phyloP scores from a whole-genome alignment of 2,888 invertebrate genomes.

The Melanostoma scalare region DNA sequence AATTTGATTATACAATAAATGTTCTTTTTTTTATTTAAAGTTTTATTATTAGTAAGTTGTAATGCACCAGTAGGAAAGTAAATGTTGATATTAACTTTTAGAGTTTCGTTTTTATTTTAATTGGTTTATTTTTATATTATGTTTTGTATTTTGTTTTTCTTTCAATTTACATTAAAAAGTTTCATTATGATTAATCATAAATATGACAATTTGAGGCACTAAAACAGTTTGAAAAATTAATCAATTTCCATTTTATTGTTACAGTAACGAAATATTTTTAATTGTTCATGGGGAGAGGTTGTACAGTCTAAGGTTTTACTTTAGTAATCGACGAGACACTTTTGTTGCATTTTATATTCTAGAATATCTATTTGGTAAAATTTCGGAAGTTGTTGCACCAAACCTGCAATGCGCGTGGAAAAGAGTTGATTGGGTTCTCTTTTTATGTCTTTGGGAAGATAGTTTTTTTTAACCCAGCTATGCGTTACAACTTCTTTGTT shows the following conservation, averaged over 20 bases:
- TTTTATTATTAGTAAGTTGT: constrained; percentile 66
- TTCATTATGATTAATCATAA: constrained; percentile 72
- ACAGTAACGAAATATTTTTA: constrained; percentile 68
- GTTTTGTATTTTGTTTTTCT: constrained; percentile 43
- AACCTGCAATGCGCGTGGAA: no score
- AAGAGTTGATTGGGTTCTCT: no score
- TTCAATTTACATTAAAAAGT: constrained; percentile 70
- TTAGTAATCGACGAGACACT: no score
- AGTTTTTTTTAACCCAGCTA: no score
- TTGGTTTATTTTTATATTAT: constrained; percentile 43
- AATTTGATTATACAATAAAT: constrained; percentile 72
- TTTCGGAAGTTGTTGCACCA: no score
- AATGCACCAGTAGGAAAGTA: constrained; percentile 79
- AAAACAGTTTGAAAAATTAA: constrained; percentile 73
- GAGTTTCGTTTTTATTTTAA: constrained; percentile 73
- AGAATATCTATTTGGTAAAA: no score
- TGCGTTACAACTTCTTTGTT: no score
- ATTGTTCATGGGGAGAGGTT: constrained; percentile 27
- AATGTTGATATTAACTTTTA: constrained; percentile 77
- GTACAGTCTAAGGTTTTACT: neutral
- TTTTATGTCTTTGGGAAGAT: no score
- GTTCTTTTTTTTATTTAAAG: constrained; percentile 63
- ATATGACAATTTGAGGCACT: constrained; percentile 73
- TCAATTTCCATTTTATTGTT: constrained; percentile 72
- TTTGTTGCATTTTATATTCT: no score